These are phyloP conservation scores for Linnaemya vulpina DNA, from an alignment of 2,888 invertebrate species.

Conservation along the genomic window DNA sequence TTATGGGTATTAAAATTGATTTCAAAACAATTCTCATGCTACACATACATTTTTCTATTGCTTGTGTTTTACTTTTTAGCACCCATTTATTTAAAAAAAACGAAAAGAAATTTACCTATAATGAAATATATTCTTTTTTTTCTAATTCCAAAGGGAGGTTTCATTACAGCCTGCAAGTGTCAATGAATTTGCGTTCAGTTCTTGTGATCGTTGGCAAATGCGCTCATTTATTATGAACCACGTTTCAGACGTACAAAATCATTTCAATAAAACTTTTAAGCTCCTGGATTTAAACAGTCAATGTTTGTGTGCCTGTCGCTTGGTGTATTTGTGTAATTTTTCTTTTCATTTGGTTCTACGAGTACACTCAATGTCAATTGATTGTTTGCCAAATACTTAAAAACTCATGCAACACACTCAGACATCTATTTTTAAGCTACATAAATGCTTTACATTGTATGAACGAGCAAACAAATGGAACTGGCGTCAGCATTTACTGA, in stretches of 20 bases:
- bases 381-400: constrained; percentile 70
- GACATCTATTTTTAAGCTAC: constrained; percentile 61
- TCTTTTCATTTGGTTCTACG: constrained; percentile 11
- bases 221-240: constrained; percentile 17
- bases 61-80: constrained; percentile 41
- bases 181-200: constrained; percentile 18
- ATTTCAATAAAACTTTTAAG: constrained; percentile 51
- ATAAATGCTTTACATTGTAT: constrained; percentile 36
- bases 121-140: constrained; percentile 57
- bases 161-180: constrained; percentile 13
- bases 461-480: constrained; percentile 60
- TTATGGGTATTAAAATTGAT: constrained; percentile 66
- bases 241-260: constrained; percentile 15
- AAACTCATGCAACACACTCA: constrained; percentile 58
- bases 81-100: constrained; percentile 61
- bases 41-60: constrained; percentile 26
- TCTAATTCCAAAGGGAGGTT: constrained; percentile 49
- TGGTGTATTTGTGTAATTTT: background rate
- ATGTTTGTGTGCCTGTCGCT: background rate
- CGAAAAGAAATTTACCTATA: constrained; percentile 21
- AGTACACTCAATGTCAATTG: constrained; percentile 67
- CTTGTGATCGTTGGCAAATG: constrained; percentile 32
- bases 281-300: constrained; percentile 28
- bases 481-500: constrained; percentile 67
- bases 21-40: constrained; percentile 65